phyloP scores from a whole-genome alignment of 2,113 vertebrate genomes.

The Zingel zingel region DNA sequence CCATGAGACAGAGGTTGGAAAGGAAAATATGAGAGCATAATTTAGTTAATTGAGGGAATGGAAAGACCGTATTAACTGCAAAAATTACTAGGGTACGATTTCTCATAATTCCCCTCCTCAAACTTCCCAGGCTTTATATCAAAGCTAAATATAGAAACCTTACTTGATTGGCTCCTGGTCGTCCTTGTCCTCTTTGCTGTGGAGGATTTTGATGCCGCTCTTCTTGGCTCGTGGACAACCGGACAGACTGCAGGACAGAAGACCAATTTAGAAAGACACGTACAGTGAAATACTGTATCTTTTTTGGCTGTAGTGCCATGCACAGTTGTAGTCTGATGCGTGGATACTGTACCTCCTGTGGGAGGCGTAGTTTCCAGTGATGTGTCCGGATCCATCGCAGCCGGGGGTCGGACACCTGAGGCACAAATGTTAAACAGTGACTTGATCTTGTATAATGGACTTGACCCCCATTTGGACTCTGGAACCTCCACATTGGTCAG shows the following conservation, averaged over 20 bases:
- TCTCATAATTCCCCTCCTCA: neutral
- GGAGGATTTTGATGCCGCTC: conserved; percentile 95
- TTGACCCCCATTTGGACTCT: too few relatives aligned
- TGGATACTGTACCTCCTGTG: conserved; percentile 93
- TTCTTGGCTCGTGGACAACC: conserved; percentile 98
- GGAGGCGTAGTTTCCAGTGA: conserved; percentile 98
- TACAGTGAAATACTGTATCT: neutral
- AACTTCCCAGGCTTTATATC: neutral
- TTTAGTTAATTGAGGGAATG: neutral
- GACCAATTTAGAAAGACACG: neutral
- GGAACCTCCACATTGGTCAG: neutral
- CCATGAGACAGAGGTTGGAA: neutral
- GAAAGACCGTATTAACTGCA: neutral
- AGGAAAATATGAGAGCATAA: neutral
- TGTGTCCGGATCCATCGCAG: conserved; percentile 98
- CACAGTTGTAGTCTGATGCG: neutral
- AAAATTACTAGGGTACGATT: neutral
- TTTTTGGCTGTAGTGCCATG: neutral
- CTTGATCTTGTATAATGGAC: neutral
- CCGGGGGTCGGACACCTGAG: conserved; percentile 96
- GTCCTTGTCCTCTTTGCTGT: conserved; percentile 99
- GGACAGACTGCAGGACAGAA: conserved; percentile 87
- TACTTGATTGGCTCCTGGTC: conserved; percentile 99
- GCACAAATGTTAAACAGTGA: conserved; percentile 20
- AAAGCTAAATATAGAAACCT: conserved; percentile 21